Evolutionary conservation across 2,888 invertebrate species (phyloP).

Genomic region (Euplexia lucipara): DNA sequence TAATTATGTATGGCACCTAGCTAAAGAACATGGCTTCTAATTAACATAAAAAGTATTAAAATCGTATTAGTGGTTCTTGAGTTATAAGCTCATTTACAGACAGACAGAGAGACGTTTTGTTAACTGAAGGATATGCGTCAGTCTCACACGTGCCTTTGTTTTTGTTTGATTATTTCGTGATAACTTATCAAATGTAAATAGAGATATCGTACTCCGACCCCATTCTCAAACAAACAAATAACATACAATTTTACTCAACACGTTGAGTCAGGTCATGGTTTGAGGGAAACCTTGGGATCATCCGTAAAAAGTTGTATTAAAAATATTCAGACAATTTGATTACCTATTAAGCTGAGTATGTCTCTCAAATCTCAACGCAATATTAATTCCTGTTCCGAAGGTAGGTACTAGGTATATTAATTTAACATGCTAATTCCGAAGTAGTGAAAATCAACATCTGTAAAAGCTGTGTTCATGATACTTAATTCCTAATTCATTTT

Average conservation of each 20-base stretch:
- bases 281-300: background rate
- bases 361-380: no score
- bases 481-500: no score
- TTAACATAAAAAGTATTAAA: background rate
- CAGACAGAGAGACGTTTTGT: background rate
- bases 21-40: background rate
- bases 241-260: background rate
- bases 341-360: no score
- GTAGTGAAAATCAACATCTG: no score
- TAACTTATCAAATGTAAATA: slow-evolving; percentile 51
- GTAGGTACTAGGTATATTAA: no score
- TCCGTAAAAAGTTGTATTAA: slow-evolving; percentile 11
- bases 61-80: slow-evolving; percentile 12
- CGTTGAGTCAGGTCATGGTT: slow-evolving; percentile 38
- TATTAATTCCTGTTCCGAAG: no score
- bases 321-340: slow-evolving; percentile 2
- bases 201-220: slow-evolving; percentile 40
- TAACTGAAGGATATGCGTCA: slow-evolving; percentile 24
- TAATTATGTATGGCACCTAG: background rate
- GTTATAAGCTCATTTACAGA: slow-evolving; percentile 15
- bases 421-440: no score
- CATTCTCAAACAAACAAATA: slow-evolving; percentile 13
- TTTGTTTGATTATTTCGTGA: slow-evolving; percentile 29
- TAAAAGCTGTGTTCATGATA: no score
- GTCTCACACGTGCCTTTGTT: slow-evolving; percentile 42